Base-by-base conservation (phyloP, 2,888 invertebrate species). In the Coenonympha arcania region DNA sequence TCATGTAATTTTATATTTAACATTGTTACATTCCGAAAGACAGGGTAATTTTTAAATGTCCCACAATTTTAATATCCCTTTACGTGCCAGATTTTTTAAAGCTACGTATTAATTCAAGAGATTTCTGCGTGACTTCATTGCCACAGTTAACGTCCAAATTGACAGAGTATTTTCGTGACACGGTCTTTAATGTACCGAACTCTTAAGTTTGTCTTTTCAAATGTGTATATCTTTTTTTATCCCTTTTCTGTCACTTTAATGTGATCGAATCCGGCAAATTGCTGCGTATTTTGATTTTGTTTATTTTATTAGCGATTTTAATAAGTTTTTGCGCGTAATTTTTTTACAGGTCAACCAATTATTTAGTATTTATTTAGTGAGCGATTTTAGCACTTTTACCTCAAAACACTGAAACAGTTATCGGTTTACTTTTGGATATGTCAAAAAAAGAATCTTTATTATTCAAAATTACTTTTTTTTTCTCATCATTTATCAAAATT, bases 191-290 rank as follows among this genome's bases (percentile, higher is more conserved):
- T 28, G n/a, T 13, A 11, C 4, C 18, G 42, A n/a, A n/a, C 26
- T 9, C 19, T 34, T 13, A 34, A 48, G 26, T 41, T 18, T 41
- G 13, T 41, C 34, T 20, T 48, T 48, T 34, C 24, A 24, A 20
- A n/a, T n/a, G 33, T 41, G 11, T 33, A 11, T 34, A 34, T 26
- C 28, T 37, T 26, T n/a, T 26, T 48, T 33, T 19, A 41, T 26
- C 34, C 33, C 26, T 11, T 26, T 48, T 20, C 19, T 9, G 20
- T 42, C 26, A 40, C 41, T 19, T 41, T 26, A 48, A 41, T 28
- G 33, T 22, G 8, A 48, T 26, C 9, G 22, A 4, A 26, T 48
- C 34, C 41, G 48, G 48, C 41, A 48, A 41, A 34, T 48, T 16
- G 16, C 40, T 34, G n/a, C 8, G 13, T n/a, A 6, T 22, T 13